Conservation (phyloP, 2,113 vertebrate genomes). For the Platysternon megacephalum region DNA sequence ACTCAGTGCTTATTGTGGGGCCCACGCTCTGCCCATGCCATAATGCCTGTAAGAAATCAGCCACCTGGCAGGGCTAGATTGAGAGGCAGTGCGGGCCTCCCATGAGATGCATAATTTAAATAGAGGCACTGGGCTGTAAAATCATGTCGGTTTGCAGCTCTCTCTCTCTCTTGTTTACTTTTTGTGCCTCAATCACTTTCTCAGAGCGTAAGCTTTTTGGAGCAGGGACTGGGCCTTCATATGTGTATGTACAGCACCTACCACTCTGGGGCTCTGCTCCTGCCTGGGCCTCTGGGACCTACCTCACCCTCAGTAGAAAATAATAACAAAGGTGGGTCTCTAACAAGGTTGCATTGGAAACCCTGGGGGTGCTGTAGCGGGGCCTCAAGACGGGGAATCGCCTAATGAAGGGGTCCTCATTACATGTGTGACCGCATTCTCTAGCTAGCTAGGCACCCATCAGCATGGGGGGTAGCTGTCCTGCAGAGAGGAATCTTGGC, state of each 20-base stretch:
- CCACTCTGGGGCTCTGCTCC: neutral
- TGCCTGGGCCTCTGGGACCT: neutral
- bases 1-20: too few relatives aligned
- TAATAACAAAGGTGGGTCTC: neutral
- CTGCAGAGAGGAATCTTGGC: neutral
- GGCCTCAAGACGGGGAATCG: neutral
- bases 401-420: neutral
- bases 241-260: neutral
- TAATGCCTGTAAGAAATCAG: too few relatives aligned
- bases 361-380: neutral
- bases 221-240: neutral
- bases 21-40: too few relatives aligned
- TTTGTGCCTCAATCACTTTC: too few relatives aligned
- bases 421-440: neutral
- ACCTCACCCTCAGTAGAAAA: neutral
- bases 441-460: neutral
- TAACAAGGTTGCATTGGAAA: neutral
- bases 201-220: neutral
- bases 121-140: neutral
- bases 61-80: too few relatives aligned
- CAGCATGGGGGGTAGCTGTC: neutral
- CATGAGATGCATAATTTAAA: neutral
- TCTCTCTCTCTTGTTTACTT: neutral
- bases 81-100: too few relatives aligned
- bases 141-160: neutral